Percentiles rank a stretch among this genome's conserved stretches.
Evolutionary conservation across 2,888 invertebrate species (phyloP).

Genomic region (Agrochola lota): DNA sequence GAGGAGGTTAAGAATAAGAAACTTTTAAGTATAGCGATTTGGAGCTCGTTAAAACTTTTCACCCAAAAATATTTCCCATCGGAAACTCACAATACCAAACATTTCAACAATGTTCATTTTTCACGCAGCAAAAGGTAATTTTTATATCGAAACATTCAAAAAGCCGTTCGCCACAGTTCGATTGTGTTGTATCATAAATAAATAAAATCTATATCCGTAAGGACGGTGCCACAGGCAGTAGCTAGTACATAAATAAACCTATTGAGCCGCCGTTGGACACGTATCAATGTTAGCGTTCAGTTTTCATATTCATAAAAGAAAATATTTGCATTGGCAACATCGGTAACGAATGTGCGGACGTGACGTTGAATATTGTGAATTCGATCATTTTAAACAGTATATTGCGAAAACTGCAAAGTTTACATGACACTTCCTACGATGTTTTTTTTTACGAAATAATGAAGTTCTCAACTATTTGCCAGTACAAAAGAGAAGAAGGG

Average conservation of each 20-base stretch:
- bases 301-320: conserved; percentile 62
- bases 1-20: conserved; percentile 2
- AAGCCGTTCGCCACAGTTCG: background rate
- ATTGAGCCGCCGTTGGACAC: conserved; percentile 39
- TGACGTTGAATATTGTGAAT: conserved; percentile 43
- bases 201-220: conserved; percentile 18
- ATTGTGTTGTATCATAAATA: conserved; percentile 33
- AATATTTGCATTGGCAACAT: conserved; percentile 62
- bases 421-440: background rate
- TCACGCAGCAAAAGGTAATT: background rate
- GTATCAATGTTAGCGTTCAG: conserved; percentile 60
- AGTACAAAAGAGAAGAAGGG: too few species aligned
- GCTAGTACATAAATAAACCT: conserved; percentile 48
- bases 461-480: background rate
- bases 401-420: background rate
- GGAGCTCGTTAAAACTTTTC: conserved; percentile 28
- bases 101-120: conserved; percentile 25
- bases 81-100: conserved; percentile 9
- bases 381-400: conserved; percentile 25
- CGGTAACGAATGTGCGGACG: conserved; percentile 55
- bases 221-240: conserved; percentile 14
- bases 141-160: background rate
- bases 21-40: conserved; percentile 8
- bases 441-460: background rate
- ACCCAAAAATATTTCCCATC: background rate